phyloP scores from a whole-genome alignment of 2,797 vertebrate species.

The Saxicola maurus region DNA sequence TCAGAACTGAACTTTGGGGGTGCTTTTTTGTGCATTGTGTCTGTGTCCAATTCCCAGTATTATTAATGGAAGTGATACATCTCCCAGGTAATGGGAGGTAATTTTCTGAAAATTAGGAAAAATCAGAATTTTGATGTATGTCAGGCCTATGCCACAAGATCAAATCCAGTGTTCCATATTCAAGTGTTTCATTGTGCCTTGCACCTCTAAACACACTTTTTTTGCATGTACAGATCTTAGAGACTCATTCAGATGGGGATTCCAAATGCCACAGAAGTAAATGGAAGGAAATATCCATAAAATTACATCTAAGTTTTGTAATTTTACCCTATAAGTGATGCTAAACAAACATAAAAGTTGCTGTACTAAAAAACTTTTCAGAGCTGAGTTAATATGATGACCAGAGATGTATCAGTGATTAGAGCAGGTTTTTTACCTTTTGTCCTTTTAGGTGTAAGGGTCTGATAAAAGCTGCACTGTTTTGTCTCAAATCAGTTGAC shows the following conservation, averaged over 20 bases:
- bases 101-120: background rate
- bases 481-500: background rate
- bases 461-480: background rate
- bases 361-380: background rate
- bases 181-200: background rate
- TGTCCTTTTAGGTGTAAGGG: background rate
- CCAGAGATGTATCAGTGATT: background rate
- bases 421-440: background rate
- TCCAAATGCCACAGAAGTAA: background rate
- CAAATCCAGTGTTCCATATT: background rate
- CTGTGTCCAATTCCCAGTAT: background rate
- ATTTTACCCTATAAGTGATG: background rate
- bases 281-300: background rate
- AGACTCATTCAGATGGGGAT: background rate
- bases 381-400: background rate
- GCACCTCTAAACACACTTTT: background rate
- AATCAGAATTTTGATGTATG: background rate
- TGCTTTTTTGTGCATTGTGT: background rate
- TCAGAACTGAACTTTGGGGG: background rate
- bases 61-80: background rate
- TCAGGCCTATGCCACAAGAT: background rate
- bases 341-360: background rate
- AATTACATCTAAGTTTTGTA: background rate
- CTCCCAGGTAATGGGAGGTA: background rate
- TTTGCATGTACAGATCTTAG: background rate